Base-by-base conservation (phyloP, 2,888 invertebrate species). In the Epinotia ramella region DNA sequence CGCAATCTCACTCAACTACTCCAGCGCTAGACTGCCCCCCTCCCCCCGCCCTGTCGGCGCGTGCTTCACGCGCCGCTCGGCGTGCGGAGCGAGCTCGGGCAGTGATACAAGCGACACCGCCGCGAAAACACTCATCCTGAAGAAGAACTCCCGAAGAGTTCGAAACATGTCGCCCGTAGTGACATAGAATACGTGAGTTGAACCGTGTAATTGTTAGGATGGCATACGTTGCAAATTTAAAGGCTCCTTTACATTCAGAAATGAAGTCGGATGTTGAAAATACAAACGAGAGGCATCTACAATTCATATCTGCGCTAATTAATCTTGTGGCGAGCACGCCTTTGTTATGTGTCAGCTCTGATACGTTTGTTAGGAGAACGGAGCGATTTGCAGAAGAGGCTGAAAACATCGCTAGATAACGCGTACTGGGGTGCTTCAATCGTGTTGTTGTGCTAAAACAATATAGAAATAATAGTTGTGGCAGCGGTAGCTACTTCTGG, bases 261-360 rank as follows among this genome's bases (percentile, higher is more conserved):
- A 65, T 67, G 33, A 59, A 62, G 66, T 67, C 62, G 86, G 85
- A 87, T 87, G 84, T 83, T 75, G 77, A 79, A 86, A 82, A 79
- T 80, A 83, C 79, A 81, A 81, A 84, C 80, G 76, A 80, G 81
- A 77, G 75, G 59, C 77, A 87, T 88, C 83, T 86, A 82, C 87
- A 87, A 88, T 88, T 87, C 87, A 87, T 85, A 88, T 87, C 79
- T 79, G 83, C 80, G 82, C 84, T 87, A 91, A 93, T 92, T 92
- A 92, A 91, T 91, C 87, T 87, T 71, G 67, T 28, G 91, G 91
- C 88, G 90, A 87, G 85, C 81, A 83, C 81, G 86, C 84, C 87
- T 91, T 91, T 88, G 90, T 90, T 85, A 81, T 78, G 78, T 80
- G 81, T 81, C 44, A 60, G 53, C 24, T 28, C 33, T n/a, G 57